phyloP scores from a whole-genome alignment of 2,113 vertebrate genomes.

The Mustela nigripes region DNA sequence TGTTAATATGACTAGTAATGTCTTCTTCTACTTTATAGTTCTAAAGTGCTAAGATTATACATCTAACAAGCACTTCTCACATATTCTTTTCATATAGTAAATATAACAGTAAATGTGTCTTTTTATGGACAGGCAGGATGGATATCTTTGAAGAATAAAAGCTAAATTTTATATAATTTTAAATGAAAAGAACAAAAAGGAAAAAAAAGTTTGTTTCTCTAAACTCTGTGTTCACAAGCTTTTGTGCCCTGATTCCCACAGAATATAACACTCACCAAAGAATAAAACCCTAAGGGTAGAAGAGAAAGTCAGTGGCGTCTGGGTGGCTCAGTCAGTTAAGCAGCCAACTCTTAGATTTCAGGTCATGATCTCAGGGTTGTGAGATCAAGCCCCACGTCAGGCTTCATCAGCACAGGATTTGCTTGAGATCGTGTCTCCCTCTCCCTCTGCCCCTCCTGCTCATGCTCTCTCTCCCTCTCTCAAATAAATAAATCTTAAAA shows the following conservation, averaged over 20 bases:
- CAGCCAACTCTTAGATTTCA: not conserved
- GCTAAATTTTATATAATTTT: not conserved
- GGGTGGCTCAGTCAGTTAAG: not conserved
- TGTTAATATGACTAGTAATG: not conserved
- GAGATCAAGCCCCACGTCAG: not conserved
- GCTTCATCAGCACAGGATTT: not conserved
- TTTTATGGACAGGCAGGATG: not conserved
- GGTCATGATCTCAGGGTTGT: not conserved
- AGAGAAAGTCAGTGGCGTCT: not conserved
- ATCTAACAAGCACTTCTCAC: not conserved
- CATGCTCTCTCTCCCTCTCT: not conserved
- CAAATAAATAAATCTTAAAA: not conserved
- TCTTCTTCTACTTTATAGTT: not conserved
- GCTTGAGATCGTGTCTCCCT: not conserved
- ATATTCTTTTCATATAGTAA: not conserved
- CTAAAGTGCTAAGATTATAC: not conserved
- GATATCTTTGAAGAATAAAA: not conserved
- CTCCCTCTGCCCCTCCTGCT: not conserved
- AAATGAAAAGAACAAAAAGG: conserved; percentile 13
- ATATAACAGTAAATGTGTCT: not conserved
- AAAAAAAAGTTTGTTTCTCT: conserved; percentile 5
- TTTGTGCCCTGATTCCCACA: not conserved
- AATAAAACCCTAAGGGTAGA: not conserved
- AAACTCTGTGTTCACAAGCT: not conserved
- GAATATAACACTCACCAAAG: not conserved